phyloP scores from a whole-genome alignment of 2,888 invertebrate genomes.

The Temnothorax unifasciatus region DNA sequence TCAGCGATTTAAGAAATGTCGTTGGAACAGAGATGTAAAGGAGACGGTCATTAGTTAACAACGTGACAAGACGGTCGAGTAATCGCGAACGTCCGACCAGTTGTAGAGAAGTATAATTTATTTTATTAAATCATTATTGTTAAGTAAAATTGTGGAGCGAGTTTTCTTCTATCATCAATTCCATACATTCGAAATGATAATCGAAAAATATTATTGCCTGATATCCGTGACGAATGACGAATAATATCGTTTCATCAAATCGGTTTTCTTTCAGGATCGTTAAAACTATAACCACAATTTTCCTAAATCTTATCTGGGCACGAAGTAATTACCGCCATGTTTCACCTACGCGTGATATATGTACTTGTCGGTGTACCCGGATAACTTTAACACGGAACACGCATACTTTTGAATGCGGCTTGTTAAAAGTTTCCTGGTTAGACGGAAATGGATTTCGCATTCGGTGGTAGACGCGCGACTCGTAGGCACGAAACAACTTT shows the following conservation, averaged over 20 bases:
- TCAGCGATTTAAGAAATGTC: too few relatives aligned
- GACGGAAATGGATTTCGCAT: constrained; percentile 66
- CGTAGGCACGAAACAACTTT: constrained; percentile 66
- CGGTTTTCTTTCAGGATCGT: neutral
- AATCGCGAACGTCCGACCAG: too few relatives aligned
- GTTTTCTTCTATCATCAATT: too few relatives aligned
- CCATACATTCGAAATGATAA: neutral
- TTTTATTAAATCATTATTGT: too few relatives aligned
- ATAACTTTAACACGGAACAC: constrained; percentile 62
- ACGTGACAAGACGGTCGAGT: too few relatives aligned
- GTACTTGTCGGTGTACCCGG: constrained; percentile 46
- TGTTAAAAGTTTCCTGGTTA: constrained; percentile 64
- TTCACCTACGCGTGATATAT: constrained; percentile 35
- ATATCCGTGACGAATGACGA: neutral
- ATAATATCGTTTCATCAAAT: constrained; percentile 9
- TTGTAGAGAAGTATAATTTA: too few relatives aligned
- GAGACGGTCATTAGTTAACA: too few relatives aligned
- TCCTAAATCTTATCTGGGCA: constrained; percentile 31
- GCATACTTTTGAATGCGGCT: constrained; percentile 60
- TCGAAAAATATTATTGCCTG: neutral
- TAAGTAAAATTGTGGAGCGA: too few relatives aligned
- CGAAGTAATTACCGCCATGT: constrained; percentile 56
- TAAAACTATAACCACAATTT: constrained; percentile 28
- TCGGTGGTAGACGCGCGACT: constrained; percentile 57
- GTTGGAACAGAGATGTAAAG: too few relatives aligned